These are phyloP conservation scores for Willowsia nigromaculata DNA, from an alignment of 2,888 invertebrate species.

Conservation along the genomic window DNA sequence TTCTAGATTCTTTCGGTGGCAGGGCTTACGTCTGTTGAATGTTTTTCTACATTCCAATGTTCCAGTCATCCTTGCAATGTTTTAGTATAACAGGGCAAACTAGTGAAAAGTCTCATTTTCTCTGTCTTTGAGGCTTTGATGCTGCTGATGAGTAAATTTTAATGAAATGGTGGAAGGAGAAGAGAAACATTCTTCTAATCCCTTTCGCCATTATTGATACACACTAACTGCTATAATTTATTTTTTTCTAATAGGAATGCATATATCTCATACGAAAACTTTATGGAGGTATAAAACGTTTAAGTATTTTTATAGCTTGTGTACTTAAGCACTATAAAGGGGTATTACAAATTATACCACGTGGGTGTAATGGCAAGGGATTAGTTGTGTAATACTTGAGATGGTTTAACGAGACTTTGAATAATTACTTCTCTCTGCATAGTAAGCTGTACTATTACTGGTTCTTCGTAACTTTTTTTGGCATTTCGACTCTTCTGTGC, in stretches of 20 bases:
- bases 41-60: neutral
- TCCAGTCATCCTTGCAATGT: neutral
- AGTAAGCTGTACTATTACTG: neutral
- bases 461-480: neutral
- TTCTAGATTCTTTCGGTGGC: neutral
- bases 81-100: neutral
- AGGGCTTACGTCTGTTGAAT: neutral
- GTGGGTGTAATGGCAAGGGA: constrained; percentile 9
- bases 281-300: constrained; percentile 1
- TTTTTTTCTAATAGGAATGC: neutral
- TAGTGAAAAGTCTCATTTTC: constrained; percentile 30
- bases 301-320: neutral
- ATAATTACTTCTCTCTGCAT: constrained; percentile 45
- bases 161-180: constrained; percentile 46
- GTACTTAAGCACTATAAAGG: neutral
- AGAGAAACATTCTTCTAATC: constrained; percentile 46
- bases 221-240: constrained; percentile 27
- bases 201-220: constrained; percentile 16
- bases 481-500: too few species aligned
- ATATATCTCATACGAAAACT: neutral
- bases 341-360: neutral
- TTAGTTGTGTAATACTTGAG: constrained; percentile 36
- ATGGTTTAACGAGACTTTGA: constrained; percentile 49
- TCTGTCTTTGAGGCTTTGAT: constrained; percentile 42
- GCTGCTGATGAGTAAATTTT: constrained; percentile 48